Evolutionary conservation across 2,113 vertebrate genomes (phyloP), one percentile per base, ranked within the genome.

Genomic region (Heloderma charlesbogerti): DNA sequence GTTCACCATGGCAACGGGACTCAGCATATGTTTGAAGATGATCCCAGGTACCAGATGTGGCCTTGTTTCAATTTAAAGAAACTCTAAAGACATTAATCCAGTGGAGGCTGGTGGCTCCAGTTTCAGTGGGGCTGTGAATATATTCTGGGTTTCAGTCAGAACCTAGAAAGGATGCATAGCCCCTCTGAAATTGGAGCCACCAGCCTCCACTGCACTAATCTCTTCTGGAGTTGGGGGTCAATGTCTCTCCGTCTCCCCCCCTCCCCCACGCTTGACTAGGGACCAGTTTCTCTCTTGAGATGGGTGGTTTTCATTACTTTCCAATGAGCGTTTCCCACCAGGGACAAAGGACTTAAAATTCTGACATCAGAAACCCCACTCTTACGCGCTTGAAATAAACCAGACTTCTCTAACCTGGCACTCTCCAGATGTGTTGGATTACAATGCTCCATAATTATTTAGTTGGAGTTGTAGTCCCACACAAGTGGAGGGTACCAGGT

Each of bases 1-100:
- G 95, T 99, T 85, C 98, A 99, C 95, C 98, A 99, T 1, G 98
- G 98, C 91, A 99, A 99, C n/a, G 98, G 98, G 74, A 99, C 98
- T 0, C 98, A 99, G 94, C 98, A 98, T 93, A 98, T 99, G 43
- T 99, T 99, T 78, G 98, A 98, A 91, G 96, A 98, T 0, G 98
- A 99, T 22, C 89, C 97, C 94, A 98, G 98, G 98, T 99, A 86
- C 43, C 22, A 1, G 25, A 31, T 57, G 7, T 83, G 7, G 54
- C 13, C 20, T 67, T 78, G 29, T 8, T n/a, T 8, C 27, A 6
- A 10, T 72, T 66, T 43, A 3, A 74, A 75, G 88, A 37, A 86
- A 71, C 66, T 12, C 31, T 78, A n/a, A n/a, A n/a, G 20, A 29
- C 27, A 3, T 13, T 84, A 12, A 54, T 79, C 72, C 48, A 51